Evolutionary conservation across 2,888 invertebrate genomes (phyloP).

Genomic region (Tetragnatha montana): DNA sequence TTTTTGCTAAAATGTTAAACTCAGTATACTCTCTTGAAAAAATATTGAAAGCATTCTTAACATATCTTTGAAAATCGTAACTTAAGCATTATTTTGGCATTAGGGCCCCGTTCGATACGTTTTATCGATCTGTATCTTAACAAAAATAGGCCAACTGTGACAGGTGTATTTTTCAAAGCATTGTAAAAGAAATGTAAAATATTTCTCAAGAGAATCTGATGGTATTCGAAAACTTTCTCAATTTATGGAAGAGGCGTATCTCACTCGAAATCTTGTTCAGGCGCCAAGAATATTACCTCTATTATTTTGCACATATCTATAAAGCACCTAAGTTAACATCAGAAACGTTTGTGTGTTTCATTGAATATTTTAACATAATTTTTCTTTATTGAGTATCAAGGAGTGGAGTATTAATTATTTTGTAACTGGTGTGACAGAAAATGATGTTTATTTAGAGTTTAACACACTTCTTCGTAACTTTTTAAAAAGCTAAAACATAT

Average conservation of each 20-base stretch:
- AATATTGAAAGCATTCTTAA: conserved; percentile 17
- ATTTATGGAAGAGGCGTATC: not conserved
- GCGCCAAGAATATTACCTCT: not conserved
- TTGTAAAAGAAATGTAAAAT: conserved; percentile 46
- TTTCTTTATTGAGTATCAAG: no score
- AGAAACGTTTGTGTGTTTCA: no score
- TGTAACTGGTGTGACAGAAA: no score
- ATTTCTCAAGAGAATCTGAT: conserved; percentile 32
- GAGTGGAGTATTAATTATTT: no score
- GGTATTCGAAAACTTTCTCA: conserved; percentile 9
- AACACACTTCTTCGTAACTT: no score
- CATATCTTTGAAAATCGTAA: conserved; percentile 22
- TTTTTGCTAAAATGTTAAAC: not conserved
- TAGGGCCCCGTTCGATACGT: conserved; percentile 38
- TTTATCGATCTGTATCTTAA: conserved; percentile 56
- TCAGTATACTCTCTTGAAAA: not conserved
- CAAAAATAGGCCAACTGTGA: conserved; percentile 54
- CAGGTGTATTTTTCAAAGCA: conserved; percentile 63
- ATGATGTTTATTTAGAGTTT: no score
- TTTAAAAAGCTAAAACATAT: no score
- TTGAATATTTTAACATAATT: no score
- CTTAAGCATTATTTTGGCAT: conserved; percentile 54
- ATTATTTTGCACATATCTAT: not conserved
- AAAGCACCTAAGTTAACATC: no score
- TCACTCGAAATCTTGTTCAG: not conserved